Evolutionary conservation across 37 sponge, comb jelly and placozoan species (phyloP), one percentile per base, ranked within the genome.

Genomic region (Ianthella basta): DNA sequence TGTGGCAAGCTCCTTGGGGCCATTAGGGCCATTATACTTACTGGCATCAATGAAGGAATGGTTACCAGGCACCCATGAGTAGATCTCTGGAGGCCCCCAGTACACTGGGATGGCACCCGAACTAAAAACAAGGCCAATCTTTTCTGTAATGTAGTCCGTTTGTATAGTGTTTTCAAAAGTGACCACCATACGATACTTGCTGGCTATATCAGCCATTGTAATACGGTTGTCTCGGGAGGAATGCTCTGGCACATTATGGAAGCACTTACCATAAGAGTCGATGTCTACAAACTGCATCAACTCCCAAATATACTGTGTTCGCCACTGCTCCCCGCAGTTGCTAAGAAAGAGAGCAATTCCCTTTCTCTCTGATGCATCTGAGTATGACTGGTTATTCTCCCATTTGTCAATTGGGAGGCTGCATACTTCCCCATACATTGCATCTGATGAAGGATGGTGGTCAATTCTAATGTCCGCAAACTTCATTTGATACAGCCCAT

Each of bases 11-110:
- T 55, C 37, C 38, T 80, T 32, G 18, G 81, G 60, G 50, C 50
- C 50, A 44, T 80, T 32, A 3, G 81, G 60, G 50, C 50, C 50
- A 44, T 25, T 10, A 37, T 29, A 80, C 30, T 8, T 80, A 21
- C 81, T 41, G 27, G 60, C 29, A 80, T 80, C 81, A 80, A 80
- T 80, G 38, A 80, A 80, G 59, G 81, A 55, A 32, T 80, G 59
- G 38, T 80, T 80, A 0, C 81, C 81, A 5, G 81, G 81, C 14
- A 59, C 81, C 81, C 61, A 59, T 1, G 54, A 16, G 61, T 80
- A 80, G 18, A 80, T 50, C 25, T 75, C 78, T 36, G 78, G 78
- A 23, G 78, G 44, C 1, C 78, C 78, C 78, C 33, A 21, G 78
- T 75, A 75, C n/a, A 75, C 53, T n/a, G 78, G 78, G 4, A 75